phyloP scores from a whole-genome alignment of 1,140 invertebrate species.

The Macrocentrus cingulum region DNA sequence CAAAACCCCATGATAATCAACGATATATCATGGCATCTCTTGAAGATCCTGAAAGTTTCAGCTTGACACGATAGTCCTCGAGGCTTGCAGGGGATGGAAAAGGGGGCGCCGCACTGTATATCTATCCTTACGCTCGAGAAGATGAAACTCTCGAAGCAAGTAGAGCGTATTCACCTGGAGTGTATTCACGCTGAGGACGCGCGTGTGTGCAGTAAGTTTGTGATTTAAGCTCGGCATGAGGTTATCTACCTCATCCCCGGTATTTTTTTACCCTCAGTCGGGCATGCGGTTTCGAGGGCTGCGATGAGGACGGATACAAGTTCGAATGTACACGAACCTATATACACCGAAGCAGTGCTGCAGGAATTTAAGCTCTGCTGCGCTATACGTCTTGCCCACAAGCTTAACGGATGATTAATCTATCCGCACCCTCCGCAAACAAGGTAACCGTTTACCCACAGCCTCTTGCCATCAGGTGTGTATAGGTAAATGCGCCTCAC shows the following conservation, averaged over 20 bases:
- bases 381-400: constrained; percentile 42
- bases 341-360: not conserved
- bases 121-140: too few species aligned
- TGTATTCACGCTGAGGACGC: too few species aligned
- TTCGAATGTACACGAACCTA: not conserved
- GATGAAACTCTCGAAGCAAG: too few species aligned
- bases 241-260: not conserved
- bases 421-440: constrained; percentile 50
- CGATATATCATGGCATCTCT: too few species aligned
- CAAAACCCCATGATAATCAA: too few species aligned
- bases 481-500: too few species aligned
- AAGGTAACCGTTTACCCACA: constrained; percentile 24
- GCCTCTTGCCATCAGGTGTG: not conserved
- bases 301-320: constrained; percentile 1
- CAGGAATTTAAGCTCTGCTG: constrained; percentile 26
- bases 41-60: too few species aligned
- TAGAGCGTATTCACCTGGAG: too few species aligned
- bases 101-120: too few species aligned
- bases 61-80: constrained; percentile 35
- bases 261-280: constrained; percentile 26
- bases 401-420: constrained; percentile 56
- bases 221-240: too few species aligned
- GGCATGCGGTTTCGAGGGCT: constrained; percentile 17
- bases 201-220: too few species aligned
- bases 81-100: too few species aligned